Evolutionary conservation across 2,113 vertebrate genomes (phyloP), one percentile per base, ranked within the genome.

Genomic region (Centropus bengalensis): DNA sequence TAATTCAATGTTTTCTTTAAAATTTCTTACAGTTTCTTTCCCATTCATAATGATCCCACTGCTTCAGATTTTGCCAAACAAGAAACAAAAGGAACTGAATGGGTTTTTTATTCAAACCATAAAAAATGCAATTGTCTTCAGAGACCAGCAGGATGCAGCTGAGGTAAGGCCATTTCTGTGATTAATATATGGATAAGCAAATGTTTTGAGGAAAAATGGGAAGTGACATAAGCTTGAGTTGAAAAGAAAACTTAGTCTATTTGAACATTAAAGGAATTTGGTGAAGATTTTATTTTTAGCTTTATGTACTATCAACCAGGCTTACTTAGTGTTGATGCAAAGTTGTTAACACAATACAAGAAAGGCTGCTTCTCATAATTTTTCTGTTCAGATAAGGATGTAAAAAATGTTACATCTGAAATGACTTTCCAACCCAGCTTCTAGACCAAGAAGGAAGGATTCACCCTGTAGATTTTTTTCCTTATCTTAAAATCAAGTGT

Each of bases 31-130:
- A 99, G 99, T 99, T 94, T 98, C 98, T 19, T 99, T 99, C 97
- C 99, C 99, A 18, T 98, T 95, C 93, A 96, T 99, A 91, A 97
- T 98, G 89, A 91, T 98, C 87, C 98, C 98, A 40, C 88, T 99
- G 91, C 96, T 93, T 40, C 82, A 85, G 78, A 78, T 99, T 94
- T 80, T 98, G 89, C 98, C 98, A 88, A 99, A 98, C 97, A 99
- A 98, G 98, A 97, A 98, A 45, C 98, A 96, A 76, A 98, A 98
- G 86, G 94, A 98, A 89, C 96, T 99, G 97, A 99, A 98, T 92
- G 36, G 90, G 27, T 99, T 99, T 98, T 99, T 99, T 96, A 98
- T 98, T 80, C 96, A 93, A 92, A 98, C 93, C 79, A 95, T 99
- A 92, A 98, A 98, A 97, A 98, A 97, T 56, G 98, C 98, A 95